Evolutionary conservation across 2,797 vertebrate genomes (phyloP).

Genomic region (Hyperoplus immaculatus): DNA sequence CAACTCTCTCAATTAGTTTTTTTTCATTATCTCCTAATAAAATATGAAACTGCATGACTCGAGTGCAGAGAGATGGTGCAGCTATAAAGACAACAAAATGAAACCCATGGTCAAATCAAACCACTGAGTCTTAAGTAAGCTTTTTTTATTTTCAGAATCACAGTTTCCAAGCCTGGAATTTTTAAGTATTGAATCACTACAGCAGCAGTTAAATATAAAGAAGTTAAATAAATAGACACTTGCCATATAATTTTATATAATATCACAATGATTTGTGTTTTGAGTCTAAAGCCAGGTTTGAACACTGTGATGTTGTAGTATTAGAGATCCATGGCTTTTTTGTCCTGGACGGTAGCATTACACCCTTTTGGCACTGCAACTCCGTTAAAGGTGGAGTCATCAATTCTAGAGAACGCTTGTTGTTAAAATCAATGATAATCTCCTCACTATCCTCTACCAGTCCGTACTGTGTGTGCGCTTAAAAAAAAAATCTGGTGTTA

Average conservation of each 20-base stretch:
- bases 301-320: conserved; percentile 49
- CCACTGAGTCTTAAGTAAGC: conserved; percentile 17
- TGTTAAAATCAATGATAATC: too few species aligned
- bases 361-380: conserved; percentile 1
- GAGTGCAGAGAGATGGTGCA: conserved; percentile 83
- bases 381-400: background rate
- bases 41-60: conserved; percentile 68
- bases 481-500: too few species aligned
- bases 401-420: too few species aligned
- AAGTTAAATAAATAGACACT: background rate
- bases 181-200: background rate
- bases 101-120: conserved; percentile 40
- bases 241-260: background rate
- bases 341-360: conserved; percentile 51
- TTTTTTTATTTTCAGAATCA: conserved; percentile 36
- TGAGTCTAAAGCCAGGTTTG: conserved; percentile 32
- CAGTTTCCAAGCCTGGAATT: conserved; percentile 50
- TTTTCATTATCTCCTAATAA: conserved; percentile 6
- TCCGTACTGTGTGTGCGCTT: too few species aligned
- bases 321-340: conserved; percentile 33
- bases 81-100: conserved; percentile 70
- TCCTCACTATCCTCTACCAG: too few species aligned
- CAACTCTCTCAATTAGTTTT: background rate
- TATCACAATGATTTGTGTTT: conserved; percentile 13
- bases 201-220: background rate